phyloP scores from a whole-genome alignment of 2,113 vertebrate species.

The Passer montanus region DNA sequence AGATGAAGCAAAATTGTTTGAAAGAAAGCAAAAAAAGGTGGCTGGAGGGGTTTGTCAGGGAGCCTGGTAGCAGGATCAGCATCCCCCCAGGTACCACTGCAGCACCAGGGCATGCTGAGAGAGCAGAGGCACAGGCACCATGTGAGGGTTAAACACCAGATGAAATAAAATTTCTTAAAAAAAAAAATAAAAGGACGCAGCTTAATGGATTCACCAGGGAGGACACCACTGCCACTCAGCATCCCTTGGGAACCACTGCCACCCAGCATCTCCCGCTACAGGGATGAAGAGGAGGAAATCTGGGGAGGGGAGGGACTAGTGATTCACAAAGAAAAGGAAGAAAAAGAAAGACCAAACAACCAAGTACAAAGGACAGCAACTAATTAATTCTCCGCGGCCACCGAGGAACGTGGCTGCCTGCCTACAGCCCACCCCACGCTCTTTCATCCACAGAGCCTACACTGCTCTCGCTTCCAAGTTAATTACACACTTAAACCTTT shows the following conservation, averaged over 20 bases:
- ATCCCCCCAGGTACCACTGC: not conserved
- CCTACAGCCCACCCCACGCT: not conserved
- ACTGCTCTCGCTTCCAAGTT: not conserved
- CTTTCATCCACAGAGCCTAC: not conserved
- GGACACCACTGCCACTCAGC: not conserved
- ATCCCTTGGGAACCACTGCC: not conserved
- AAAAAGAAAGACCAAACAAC: not conserved
- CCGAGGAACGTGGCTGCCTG: not conserved
- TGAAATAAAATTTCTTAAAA: not conserved
- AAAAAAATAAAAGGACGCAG: no score
- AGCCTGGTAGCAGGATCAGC: not conserved
- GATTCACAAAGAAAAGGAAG: not conserved
- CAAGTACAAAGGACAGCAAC: not conserved
- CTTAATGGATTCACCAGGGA: not conserved
- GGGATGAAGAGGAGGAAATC: not conserved
- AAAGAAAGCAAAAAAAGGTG: not conserved
- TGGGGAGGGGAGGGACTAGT: not conserved
- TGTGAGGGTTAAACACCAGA: not conserved
- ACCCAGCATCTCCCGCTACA: not conserved
- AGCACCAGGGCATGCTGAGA: not conserved
- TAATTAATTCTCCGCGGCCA: slow-evolving; percentile 32
- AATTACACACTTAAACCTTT: slow-evolving; percentile 47
- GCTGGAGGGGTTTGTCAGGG: not conserved
- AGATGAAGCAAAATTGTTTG: not conserved
- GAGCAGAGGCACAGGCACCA: not conserved